Evolutionary conservation across 2,888 invertebrate genomes (phyloP), one percentile per base, ranked within the genome.

Genomic region (Pachliopta kotzebuea): DNA sequence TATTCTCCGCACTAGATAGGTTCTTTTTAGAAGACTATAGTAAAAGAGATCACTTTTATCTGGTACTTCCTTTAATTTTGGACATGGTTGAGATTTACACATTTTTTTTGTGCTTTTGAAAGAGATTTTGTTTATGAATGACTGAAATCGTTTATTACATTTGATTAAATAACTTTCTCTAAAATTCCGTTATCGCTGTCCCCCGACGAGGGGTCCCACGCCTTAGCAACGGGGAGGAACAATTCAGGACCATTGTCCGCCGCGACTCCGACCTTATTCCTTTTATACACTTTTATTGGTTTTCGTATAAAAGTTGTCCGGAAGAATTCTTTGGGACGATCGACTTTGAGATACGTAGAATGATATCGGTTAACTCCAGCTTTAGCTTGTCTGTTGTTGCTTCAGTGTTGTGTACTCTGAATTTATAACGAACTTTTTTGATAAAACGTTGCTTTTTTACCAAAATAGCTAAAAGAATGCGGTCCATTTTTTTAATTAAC

Each of bases 271-370:
- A 59, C 45, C 65, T 63, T 70, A 68, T 70, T 71, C 69, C 69
- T 68, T 67, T 70, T 69, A 65, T 65, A 64, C 50, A 64, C 70
- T 69, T 72, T 71, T 72, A 72, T 71, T 71, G 71, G 71, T 65
- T 70, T 64, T 66, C 65, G 57, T 66, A 62, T 69, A 66, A 72
- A 72, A 71, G 67, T 72, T 71, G 60, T 26, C 52, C 42, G 50
- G 66, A 67, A 58, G 67, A 66, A 69, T 69, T 71, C 60, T 62
- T 66, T 60, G 67, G 64, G 67, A 69, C 68, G 69, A 70, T 71
- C 67, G 65, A 69, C 69, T 70, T 72, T 65, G 57, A 67, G 67
- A 68, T 67, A 64, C 65, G 52, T 49, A 24, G 61, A 67, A 65
- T 69, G 68, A 69, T 71, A 68, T 67, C 69, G 53, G 54, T 62